These are phyloP conservation scores for Temnothorax curvispinosus DNA, from an alignment of 1,140 invertebrate species.

Conservation along the genomic window DNA sequence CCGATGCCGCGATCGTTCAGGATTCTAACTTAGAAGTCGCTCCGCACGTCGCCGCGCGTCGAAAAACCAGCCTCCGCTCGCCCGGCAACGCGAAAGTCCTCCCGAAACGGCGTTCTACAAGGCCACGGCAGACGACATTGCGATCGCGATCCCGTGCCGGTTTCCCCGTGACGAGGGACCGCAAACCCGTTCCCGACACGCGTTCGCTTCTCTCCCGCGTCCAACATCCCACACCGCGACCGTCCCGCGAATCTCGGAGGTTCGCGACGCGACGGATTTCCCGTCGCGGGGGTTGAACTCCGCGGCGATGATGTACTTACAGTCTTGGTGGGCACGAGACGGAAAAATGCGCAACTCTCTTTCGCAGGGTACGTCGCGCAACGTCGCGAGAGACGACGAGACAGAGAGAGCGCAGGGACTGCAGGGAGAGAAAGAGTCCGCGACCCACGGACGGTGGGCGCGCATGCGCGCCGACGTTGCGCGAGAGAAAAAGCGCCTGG, in stretches of 20 bases:
- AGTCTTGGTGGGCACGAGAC: conserved; percentile 64
- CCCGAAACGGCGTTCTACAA: too few relatives aligned
- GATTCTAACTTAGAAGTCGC: conserved; percentile 42
- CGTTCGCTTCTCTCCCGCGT: neutral
- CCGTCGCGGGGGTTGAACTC: neutral
- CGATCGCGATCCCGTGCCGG: conserved; percentile 65
- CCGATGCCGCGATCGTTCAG: neutral
- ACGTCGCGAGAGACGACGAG: conserved; percentile 68
- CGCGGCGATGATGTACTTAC: conserved; percentile 72
- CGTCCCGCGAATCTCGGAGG: neutral
- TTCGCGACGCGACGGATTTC: neutral
- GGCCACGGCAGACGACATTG: conserved; percentile 76
- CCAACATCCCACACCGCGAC: neutral
- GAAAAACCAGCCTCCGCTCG: neutral
- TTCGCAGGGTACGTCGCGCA: conserved; percentile 62
- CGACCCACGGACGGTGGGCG: conserved; percentile 2
- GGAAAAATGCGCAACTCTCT: conserved; percentile 68
- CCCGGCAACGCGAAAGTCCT: too few relatives aligned
- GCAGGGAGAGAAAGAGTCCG: conserved; percentile 16
- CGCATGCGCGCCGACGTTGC: conserved; percentile 53
- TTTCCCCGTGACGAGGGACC: neutral
- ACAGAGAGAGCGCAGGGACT: neutral
- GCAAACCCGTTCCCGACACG: neutral
- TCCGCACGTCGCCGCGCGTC: neutral
- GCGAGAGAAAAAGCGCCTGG: conserved; percentile 10